Evolutionary conservation across 2,113 vertebrate genomes (phyloP).

Genomic region (Corythornis vintsioides): DNA sequence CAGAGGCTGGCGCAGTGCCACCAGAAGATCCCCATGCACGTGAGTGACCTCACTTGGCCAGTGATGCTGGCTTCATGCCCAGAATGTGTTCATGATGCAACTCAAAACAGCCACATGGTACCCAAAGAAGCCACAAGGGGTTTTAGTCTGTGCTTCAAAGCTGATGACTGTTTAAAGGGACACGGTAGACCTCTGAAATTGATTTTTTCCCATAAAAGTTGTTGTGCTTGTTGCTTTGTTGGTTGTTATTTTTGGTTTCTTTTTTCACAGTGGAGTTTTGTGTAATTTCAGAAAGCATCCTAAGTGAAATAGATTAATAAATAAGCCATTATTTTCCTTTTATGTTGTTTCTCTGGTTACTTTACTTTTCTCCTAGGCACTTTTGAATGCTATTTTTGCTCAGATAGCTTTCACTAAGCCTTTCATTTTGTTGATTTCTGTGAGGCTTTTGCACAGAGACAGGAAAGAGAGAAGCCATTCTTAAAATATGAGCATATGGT

Average conservation of each 20-base stretch:
- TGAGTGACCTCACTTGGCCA: background rate
- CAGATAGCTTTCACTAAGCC: background rate
- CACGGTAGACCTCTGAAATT: background rate
- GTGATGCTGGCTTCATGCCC: background rate
- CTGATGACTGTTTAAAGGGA: background rate
- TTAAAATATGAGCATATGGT: slow-evolving; percentile 13
- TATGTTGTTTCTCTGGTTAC: background rate
- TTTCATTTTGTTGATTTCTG: background rate
- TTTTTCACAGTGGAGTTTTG: background rate
- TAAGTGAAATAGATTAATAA: slow-evolving; percentile 14
- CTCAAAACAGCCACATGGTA: background rate
- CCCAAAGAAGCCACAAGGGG: background rate
- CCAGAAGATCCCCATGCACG: background rate
- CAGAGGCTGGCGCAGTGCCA: background rate
- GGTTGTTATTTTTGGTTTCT: background rate
- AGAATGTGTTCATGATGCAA: background rate
- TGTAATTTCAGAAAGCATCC: background rate
- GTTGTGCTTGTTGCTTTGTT: background rate
- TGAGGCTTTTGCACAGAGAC: background rate
- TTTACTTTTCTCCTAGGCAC: background rate
- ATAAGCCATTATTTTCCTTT: background rate
- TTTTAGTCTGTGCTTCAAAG: background rate
- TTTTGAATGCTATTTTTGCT: background rate
- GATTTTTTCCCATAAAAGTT: background rate
- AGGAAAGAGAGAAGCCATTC: background rate